These are phyloP conservation scores for Dryadula phaetusa DNA, from an alignment of 2,888 invertebrate species.

Conservation along the genomic window DNA sequence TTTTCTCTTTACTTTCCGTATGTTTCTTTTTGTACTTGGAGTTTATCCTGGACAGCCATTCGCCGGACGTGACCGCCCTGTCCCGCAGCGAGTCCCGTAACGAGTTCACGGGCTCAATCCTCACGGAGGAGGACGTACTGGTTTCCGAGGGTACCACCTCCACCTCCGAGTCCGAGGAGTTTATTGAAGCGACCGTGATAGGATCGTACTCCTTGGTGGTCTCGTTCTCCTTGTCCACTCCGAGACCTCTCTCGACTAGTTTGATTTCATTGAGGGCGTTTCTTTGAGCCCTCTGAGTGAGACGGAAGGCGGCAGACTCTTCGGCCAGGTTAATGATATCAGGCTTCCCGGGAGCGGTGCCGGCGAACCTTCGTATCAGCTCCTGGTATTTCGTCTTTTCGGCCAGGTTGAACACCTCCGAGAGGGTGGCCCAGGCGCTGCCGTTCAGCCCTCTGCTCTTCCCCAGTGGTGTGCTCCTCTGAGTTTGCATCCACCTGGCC, in stretches of 20 bases:
- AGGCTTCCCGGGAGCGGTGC: conserved; percentile 55
- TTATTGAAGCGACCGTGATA: conserved; percentile 74
- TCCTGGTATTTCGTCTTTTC: conserved; percentile 84
- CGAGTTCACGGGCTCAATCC: conserved; percentile 80
- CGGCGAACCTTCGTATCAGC: conserved; percentile 73
- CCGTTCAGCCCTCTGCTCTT: conserved; percentile 68
- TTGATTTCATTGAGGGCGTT: conserved; percentile 68
- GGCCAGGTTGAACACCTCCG: conserved; percentile 82
- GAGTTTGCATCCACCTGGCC: conserved; percentile 67
- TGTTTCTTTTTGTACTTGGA: conserved; percentile 74
- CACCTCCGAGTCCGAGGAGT: conserved; percentile 76
- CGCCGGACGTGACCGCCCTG: conserved; percentile 72
- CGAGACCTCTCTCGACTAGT: conserved; percentile 62
- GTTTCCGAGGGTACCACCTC: conserved; percentile 73
- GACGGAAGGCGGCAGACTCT: conserved; percentile 66
- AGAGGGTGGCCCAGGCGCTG: conserved; percentile 66
- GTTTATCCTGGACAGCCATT: conserved; percentile 83
- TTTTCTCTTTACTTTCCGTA: conserved; percentile 69
- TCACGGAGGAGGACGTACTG: conserved; percentile 69
- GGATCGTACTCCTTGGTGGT: conserved; percentile 70
- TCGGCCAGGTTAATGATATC: conserved; percentile 68
- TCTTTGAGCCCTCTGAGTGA: conserved; percentile 66
- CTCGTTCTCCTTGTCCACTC: conserved; percentile 61
- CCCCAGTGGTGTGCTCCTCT: conserved; percentile 58
- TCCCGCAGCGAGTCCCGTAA: conserved; percentile 83